These are phyloP conservation scores for Cepphus grylle DNA, from an alignment of 2,113 vertebrate genomes.

Conservation along the genomic window DNA sequence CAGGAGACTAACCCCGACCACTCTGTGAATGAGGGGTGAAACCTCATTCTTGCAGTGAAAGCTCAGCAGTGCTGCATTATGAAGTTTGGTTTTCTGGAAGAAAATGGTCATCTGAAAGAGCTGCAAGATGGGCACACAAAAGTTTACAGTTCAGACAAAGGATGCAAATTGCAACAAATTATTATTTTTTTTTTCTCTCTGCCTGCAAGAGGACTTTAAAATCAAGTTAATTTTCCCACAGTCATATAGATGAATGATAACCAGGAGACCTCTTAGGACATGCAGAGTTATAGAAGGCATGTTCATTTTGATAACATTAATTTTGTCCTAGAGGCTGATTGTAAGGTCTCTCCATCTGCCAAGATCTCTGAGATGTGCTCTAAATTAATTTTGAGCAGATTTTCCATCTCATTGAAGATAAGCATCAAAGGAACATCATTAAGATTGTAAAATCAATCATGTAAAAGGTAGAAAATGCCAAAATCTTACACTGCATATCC, in stretches of 20 bases:
- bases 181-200: background rate
- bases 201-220: background rate
- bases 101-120: background rate
- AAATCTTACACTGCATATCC: background rate
- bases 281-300: background rate
- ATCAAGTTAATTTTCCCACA: background rate
- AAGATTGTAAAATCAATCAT: constrained; percentile 21
- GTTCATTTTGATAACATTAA: background rate
- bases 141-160: background rate
- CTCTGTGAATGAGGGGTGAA: background rate
- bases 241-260: background rate
- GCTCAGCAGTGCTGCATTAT: background rate
- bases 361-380: background rate
- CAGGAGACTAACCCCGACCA: background rate
- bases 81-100: background rate
- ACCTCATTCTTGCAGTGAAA: background rate
- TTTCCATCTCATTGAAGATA: constrained; percentile 32
- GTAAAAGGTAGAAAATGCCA: constrained; percentile 3
- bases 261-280: background rate
- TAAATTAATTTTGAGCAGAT: constrained; percentile 28
- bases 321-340: constrained; percentile 2
- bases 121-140: background rate
- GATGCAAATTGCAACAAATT: background rate
- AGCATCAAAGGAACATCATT: background rate
- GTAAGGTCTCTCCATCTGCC: background rate